Evolutionary conservation across 92 coral and sea anemone genomes (phyloP), one percentile per base, ranked within the genome.

Genomic region (Palythoa grandiflora): DNA sequence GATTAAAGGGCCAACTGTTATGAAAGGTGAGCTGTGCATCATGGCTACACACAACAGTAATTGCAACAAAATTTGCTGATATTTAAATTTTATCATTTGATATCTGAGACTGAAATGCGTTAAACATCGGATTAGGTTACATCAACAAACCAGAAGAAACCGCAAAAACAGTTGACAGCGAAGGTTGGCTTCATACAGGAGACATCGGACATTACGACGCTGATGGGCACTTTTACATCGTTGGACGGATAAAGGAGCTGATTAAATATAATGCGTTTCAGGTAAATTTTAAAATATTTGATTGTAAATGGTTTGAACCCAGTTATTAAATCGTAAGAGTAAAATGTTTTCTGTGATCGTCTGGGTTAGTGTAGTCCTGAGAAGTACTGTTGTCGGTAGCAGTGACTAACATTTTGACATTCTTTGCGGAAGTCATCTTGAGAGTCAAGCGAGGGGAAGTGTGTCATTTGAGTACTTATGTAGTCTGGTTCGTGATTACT

Each of bases 181-280:
- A 96, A 39, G 98, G 98, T 38, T 96, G 98, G 98, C 92, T 94
- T 5, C 98, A 90, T 84, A 91, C 98, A 10, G 97, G 98, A 80
- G 98, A 94, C 83, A 91, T 96, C 53, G 98, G 97, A 39, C 89
- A 94, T 80, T 96, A 89, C 39, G 98, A 96, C 80, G 90, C 92
- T 6, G 96, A 94, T 3, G 96, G 88, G n/a, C 88, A 90, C 70
- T 92, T 96, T 72, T 94, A 71, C 87, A 87, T 96, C 72, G 92
- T 93, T 15, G 98, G 95, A 63, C 87, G 98, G 75, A 91, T 95
- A 14, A 96, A 96, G 80, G 98, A 96, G 73, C 91, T 96, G 6
- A 96, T 96, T 51, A 96, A 96, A 54, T 96, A 91, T 91, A 96
- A 96, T 60, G 98, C 96, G 19, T 93, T 85, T 48, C 98, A 96